phyloP scores from a whole-genome alignment of 1,140 invertebrate genomes.

The Bilobella aurantiaca region DNA sequence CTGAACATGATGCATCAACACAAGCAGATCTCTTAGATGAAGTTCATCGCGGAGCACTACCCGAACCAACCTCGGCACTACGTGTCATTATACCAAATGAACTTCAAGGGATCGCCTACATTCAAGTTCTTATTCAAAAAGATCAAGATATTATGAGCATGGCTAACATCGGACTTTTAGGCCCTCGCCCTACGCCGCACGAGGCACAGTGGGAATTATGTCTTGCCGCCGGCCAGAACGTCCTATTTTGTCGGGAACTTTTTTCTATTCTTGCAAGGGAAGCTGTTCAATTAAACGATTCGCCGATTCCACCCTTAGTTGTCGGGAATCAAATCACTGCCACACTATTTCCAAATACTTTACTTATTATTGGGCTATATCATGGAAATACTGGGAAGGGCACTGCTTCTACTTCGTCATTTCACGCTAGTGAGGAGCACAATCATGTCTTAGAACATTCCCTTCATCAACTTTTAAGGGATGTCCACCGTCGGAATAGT shows the following conservation, averaged over 20 bases:
- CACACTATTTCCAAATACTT: slow-evolving; percentile 83
- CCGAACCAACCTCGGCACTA: slow-evolving; percentile 63
- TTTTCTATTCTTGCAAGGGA: slow-evolving; percentile 89
- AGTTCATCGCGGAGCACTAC: slow-evolving; percentile 20
- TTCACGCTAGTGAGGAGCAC: slow-evolving; percentile 61
- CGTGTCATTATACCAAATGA: slow-evolving; percentile 85
- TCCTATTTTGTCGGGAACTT: slow-evolving; percentile 92
- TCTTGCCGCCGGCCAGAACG: slow-evolving; percentile 90
- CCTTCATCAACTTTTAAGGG: slow-evolving; percentile 79
- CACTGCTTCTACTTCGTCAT: slow-evolving; percentile 41
- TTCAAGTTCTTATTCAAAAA: slow-evolving; percentile 88
- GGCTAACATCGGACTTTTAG: slow-evolving; percentile 58
- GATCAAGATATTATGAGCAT: slow-evolving; percentile 74
- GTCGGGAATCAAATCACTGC: slow-evolving; percentile 95
- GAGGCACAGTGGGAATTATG: slow-evolving; percentile 89
- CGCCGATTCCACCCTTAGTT: slow-evolving; percentile 85
- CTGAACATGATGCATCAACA: slow-evolving; percentile 54
- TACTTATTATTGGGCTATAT: slow-evolving; percentile 54
- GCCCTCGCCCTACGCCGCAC: slow-evolving; percentile 41
- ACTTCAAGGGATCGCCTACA: slow-evolving; percentile 88
- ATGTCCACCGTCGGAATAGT: slow-evolving; percentile 83
- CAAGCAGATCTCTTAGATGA: slow-evolving; percentile 47
- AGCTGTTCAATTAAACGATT: slow-evolving; percentile 77
- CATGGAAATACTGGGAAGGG: slow-evolving; percentile 41
- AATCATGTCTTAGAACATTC: slow-evolving; percentile 94